A percentile compares a stretch with the other conserved stretches of the same genome.
phyloP scores from a whole-genome alignment of 2,113 vertebrate genomes.

The Perccottus glenii region DNA sequence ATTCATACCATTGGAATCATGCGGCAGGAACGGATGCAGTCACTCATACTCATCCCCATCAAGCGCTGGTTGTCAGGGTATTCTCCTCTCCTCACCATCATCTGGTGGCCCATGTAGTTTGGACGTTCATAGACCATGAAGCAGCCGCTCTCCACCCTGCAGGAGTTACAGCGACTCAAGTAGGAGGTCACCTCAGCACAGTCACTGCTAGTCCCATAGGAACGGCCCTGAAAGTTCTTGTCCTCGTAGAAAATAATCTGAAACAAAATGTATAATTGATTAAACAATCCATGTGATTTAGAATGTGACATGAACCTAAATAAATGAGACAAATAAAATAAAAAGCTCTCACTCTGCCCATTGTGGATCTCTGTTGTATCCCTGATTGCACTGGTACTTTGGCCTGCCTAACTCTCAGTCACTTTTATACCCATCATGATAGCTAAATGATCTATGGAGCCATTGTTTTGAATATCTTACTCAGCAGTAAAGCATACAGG shows the following conservation, averaged over 20 bases:
- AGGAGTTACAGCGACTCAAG: slow-evolving; percentile 71
- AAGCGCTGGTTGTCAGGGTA: slow-evolving; percentile 76
- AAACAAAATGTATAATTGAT: no score
- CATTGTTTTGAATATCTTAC: slow-evolving; percentile 68
- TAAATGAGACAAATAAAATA: neutral
- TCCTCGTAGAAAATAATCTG: no score
- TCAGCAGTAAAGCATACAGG: slow-evolving; percentile 62
- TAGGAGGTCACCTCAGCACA: slow-evolving; percentile 66
- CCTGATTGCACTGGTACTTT: slow-evolving; percentile 46
- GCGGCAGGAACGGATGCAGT: slow-evolving; percentile 78
- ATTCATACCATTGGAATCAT: slow-evolving; percentile 73
- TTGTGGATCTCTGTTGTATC: slow-evolving; percentile 33
- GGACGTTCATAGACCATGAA: slow-evolving; percentile 71
- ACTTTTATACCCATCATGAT: slow-evolving; percentile 70
- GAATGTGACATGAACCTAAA: no score
- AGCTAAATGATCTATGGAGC: slow-evolving; percentile 62
- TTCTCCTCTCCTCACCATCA: slow-evolving; percentile 70
- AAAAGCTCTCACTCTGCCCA: slow-evolving; percentile 66
- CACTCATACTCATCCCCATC: slow-evolving; percentile 70
- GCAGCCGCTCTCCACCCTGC: slow-evolving; percentile 69
- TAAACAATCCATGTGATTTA: no score
- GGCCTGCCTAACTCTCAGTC: slow-evolving; percentile 14
- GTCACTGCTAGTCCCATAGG: slow-evolving; percentile 71
- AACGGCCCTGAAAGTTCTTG: slow-evolving; percentile 72
- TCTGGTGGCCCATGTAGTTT: slow-evolving; percentile 68